Conservation (phyloP, 2,113 vertebrate genomes). For the Machaerirhynchus nigripectus region DNA sequence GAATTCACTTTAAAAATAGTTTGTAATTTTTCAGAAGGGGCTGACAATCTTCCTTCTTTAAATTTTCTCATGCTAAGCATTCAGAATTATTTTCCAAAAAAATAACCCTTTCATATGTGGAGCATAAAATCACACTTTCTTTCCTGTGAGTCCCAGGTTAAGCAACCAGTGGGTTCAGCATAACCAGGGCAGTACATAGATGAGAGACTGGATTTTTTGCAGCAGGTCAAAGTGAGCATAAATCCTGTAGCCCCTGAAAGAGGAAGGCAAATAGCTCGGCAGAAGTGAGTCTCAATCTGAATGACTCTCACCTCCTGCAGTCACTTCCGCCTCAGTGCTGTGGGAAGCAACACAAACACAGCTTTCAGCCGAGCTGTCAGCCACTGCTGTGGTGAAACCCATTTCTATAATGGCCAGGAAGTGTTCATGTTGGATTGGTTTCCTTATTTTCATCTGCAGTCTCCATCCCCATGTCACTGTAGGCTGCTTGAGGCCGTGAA, state of each 20-base stretch:
- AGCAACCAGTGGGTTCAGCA: background rate
- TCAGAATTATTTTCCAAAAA: background rate
- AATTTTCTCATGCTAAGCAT: background rate
- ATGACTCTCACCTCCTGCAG: background rate
- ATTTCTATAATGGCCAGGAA: background rate
- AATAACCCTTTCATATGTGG: background rate
- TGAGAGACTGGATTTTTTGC: background rate
- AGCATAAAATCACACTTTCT: background rate
- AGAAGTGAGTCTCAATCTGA: background rate
- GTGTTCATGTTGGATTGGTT: background rate
- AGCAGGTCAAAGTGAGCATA: background rate
- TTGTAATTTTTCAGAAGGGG: background rate
- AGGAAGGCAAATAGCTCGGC: fast-evolving
- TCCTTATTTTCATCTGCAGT: background rate
- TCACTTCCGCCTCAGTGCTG: background rate
- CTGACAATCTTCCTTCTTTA: background rate
- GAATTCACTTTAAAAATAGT: background rate
- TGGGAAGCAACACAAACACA: background rate
- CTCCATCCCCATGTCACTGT: background rate
- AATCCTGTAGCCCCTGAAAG: background rate
- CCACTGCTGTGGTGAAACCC: fast-evolving
- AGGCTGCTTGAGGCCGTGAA: background rate
- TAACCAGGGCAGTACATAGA: no score
- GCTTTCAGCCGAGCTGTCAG: background rate
- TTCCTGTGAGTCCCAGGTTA: background rate